These are phyloP conservation scores for Probaryconus sp. DNA, from an alignment of 1,140 invertebrate genomes.

Conservation along the genomic window DNA sequence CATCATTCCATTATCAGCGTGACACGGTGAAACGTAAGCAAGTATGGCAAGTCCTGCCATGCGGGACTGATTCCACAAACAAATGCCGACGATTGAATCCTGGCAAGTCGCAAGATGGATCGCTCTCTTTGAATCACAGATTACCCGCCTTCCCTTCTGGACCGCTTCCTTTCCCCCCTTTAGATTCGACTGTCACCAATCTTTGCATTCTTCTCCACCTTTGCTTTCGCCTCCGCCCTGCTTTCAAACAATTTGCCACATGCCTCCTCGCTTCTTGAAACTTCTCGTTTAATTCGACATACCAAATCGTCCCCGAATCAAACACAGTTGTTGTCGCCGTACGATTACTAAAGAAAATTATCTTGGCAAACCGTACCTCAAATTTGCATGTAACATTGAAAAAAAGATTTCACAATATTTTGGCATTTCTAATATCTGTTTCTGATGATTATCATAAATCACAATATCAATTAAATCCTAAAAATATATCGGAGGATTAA, in stretches of 20 bases:
- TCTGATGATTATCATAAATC: too few species aligned
- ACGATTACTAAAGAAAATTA: conserved; percentile 11
- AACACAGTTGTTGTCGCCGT: conserved; percentile 14
- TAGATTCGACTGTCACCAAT: conserved; percentile 54
- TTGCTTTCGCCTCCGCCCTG: conserved; percentile 56
- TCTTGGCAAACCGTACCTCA: neutral
- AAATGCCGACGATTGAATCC: conserved; percentile 78
- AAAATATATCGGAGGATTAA: too few species aligned
- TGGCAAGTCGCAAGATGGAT: conserved; percentile 77
- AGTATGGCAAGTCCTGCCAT: conserved; percentile 65
- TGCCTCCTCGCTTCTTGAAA: conserved; percentile 61
- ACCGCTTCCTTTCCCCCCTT: conserved; percentile 48
- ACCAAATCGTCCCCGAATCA: conserved; percentile 31
- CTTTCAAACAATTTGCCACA: conserved; percentile 73
- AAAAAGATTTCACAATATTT: neutral
- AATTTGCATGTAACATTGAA: conserved; percentile 13
- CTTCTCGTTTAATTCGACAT: conserved; percentile 51
- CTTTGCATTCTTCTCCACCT: conserved; percentile 63
- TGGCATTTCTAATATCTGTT: neutral
- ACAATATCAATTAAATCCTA: too few species aligned
- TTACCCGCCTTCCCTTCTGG: conserved; percentile 66
- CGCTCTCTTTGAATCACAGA: conserved; percentile 77
- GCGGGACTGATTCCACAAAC: conserved; percentile 76
- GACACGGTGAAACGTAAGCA: conserved; percentile 40
- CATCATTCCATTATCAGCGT: conserved; percentile 43